Conservation (phyloP, 1,140 invertebrate species). For the Psix sp. region DNA sequence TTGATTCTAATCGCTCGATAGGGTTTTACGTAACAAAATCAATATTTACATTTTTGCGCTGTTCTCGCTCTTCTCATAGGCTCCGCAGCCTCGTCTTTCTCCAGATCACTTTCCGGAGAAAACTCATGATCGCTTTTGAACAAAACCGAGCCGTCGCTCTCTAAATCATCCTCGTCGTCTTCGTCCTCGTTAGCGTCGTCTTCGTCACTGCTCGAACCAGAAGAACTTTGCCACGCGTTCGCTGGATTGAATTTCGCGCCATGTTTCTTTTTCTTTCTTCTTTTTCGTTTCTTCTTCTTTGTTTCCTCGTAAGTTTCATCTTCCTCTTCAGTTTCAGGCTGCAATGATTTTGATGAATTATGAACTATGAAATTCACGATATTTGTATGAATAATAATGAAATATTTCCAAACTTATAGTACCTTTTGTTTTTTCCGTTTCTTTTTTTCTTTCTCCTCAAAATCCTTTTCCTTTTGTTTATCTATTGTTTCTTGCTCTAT, state of each 20-base stretch:
- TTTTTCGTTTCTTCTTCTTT: conserved; percentile 78
- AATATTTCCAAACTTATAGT: too few species aligned
- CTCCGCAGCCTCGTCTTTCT: conserved; percentile 77
- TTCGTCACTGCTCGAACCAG: conserved; percentile 81
- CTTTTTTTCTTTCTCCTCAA: conserved; percentile 76
- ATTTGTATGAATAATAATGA: conserved; percentile 10
- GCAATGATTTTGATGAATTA: conserved; percentile 6
- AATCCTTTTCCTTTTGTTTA: conserved; percentile 78
- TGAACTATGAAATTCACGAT: not conserved
- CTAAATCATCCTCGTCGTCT: conserved; percentile 81
- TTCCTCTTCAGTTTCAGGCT: conserved; percentile 69
- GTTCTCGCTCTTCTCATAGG: conserved; percentile 84
- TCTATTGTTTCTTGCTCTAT: conserved; percentile 74
- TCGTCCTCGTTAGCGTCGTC: conserved; percentile 81
- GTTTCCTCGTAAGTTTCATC: conserved; percentile 63
- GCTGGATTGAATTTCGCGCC: conserved; percentile 79
- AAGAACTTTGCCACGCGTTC: conserved; percentile 83
- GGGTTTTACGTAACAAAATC: conserved; percentile 1
- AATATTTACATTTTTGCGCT: conserved; percentile 77
- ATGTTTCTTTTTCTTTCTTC: conserved; percentile 79
- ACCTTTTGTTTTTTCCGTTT: conserved; percentile 70
- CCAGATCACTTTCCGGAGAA: conserved; percentile 86
- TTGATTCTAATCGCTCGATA: too few species aligned
- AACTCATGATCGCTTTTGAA: conserved; percentile 94
- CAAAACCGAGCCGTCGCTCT: conserved; percentile 80